phyloP scores from a whole-genome alignment of 2,888 invertebrate species.

The Agrilus cyanescens region DNA sequence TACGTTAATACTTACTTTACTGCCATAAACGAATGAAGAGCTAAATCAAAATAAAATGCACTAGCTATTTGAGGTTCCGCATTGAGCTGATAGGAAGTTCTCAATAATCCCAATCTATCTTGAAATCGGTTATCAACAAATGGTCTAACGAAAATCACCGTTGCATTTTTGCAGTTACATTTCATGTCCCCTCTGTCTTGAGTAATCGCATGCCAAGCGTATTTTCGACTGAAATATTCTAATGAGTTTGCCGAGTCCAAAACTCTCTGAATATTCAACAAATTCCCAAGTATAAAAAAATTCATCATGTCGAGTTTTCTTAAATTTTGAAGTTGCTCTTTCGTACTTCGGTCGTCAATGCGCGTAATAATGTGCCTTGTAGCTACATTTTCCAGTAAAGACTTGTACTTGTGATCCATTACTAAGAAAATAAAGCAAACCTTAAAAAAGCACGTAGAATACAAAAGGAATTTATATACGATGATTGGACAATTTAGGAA shows the following conservation, averaged over 20 bases:
- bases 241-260: conserved; percentile 51
- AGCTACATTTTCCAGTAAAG: conserved; percentile 77
- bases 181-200: conserved; percentile 62
- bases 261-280: conserved; percentile 49
- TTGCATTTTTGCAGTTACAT: conserved; percentile 66
- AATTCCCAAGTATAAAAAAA: conserved; percentile 71
- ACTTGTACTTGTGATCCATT: conserved; percentile 90
- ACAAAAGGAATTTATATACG: background rate
- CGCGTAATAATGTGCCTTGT: conserved; percentile 78
- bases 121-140: conserved; percentile 54
- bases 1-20: conserved; percentile 48
- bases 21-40: conserved; percentile 58
- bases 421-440: conserved; percentile 39
- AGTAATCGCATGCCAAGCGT: conserved; percentile 78
- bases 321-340: conserved; percentile 58
- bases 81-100: conserved; percentile 59
- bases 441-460: background rate
- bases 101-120: conserved; percentile 57
- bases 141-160: conserved; percentile 64
- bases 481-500: no score
- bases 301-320: conserved; percentile 79
- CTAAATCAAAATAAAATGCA: conserved; percentile 81
- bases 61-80: conserved; percentile 64
- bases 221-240: conserved; percentile 66
- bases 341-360: conserved; percentile 42